A percentile compares a stretch with the other conserved stretches of the same genome.
These are phyloP conservation scores for Martes martes DNA, from an alignment of 2,113 vertebrate genomes.

Conservation along the genomic window DNA sequence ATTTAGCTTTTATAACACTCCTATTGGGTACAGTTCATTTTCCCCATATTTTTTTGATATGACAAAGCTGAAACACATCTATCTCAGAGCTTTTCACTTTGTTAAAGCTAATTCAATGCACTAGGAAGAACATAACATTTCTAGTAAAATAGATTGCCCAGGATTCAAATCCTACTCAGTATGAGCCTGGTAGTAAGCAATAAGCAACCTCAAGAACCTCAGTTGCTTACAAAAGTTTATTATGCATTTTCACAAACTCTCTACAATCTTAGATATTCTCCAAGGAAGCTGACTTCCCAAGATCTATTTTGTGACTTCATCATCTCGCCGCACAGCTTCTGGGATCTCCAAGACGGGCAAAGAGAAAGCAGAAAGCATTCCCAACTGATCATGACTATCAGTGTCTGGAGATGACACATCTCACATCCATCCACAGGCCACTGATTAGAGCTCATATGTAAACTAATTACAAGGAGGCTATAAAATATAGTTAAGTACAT, in stretches of 20 bases:
- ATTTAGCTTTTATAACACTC: neutral
- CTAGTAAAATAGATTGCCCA: neutral
- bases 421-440: neutral
- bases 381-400: neutral
- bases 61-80: neutral
- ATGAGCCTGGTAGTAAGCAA: neutral
- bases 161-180: neutral
- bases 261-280: neutral
- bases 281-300: neutral
- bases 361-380: neutral
- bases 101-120: neutral
- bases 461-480: neutral
- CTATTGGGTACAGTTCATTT: neutral
- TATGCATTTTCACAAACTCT: neutral
- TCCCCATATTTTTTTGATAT: neutral
- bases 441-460: neutral
- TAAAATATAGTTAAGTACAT: neutral
- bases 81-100: neutral
- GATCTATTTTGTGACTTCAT: neutral
- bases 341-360: neutral
- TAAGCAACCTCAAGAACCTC: conserved; percentile 23
- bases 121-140: neutral
- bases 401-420: neutral
- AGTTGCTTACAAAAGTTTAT: neutral
- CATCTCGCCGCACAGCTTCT: neutral